Conservation (phyloP, 2,797 vertebrate genomes). For the Nannoperca australis region DNA sequence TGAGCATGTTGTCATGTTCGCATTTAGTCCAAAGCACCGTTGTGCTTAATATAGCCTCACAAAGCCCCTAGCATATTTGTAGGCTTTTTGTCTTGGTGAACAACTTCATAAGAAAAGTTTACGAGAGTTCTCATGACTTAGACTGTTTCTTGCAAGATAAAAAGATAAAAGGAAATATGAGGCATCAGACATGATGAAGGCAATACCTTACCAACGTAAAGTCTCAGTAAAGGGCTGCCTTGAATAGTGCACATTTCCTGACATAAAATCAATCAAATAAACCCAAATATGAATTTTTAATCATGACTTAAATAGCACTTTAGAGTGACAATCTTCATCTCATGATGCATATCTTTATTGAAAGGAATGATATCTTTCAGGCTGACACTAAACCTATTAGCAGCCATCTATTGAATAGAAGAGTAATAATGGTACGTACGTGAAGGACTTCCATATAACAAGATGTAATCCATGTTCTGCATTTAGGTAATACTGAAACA, state of each 20-base stretch:
- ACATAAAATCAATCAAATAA: slow-evolving; percentile 37
- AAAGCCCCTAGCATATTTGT: background rate
- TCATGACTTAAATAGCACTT: slow-evolving; percentile 20
- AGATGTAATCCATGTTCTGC: slow-evolving; percentile 23
- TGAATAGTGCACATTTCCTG: slow-evolving; percentile 10
- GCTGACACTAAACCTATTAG: slow-evolving; percentile 48
- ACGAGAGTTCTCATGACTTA: background rate
- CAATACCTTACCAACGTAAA: background rate
- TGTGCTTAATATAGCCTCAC: background rate
- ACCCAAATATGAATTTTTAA: slow-evolving; percentile 9
- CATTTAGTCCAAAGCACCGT: background rate
- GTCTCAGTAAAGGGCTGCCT: background rate
- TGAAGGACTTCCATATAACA: slow-evolving; percentile 31
- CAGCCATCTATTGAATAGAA: slow-evolving; percentile 24
- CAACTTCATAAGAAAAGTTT: background rate
- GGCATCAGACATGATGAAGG: background rate
- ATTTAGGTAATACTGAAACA: slow-evolving; percentile 15
- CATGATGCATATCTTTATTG: slow-evolving; percentile 39
- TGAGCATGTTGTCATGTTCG: background rate
- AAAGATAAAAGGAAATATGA: background rate
- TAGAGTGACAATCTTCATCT: slow-evolving; percentile 13
- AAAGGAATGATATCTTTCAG: slow-evolving; percentile 18
- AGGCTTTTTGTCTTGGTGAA: background rate
- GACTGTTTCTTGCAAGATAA: background rate
- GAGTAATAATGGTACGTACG: slow-evolving; percentile 28